phyloP scores from a whole-genome alignment of 2,113 vertebrate species.

The Gallinago undulata region DNA sequence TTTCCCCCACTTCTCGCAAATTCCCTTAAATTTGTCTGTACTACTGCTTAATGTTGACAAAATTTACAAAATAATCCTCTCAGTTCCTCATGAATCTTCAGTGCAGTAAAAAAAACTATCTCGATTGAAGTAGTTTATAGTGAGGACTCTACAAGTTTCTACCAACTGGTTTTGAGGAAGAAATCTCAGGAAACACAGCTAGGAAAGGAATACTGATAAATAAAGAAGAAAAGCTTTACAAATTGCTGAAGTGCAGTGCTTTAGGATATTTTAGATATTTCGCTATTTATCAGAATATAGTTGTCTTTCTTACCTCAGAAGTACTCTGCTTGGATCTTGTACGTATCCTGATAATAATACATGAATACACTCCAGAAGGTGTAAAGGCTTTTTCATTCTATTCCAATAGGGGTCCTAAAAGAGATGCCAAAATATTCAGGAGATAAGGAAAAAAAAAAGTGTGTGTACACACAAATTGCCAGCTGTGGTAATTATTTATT shows the following conservation, averaged over 20 bases:
- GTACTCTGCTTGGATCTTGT: slow-evolving; percentile 87
- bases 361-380: slow-evolving; percentile 93
- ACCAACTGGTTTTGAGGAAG: not conserved
- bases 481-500: not conserved
- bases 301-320: slow-evolving; percentile 80
- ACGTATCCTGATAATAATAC: slow-evolving; percentile 89
- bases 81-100: not conserved
- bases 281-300: not conserved
- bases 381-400: slow-evolving; percentile 90
- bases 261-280: not conserved
- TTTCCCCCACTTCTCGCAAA: not conserved
- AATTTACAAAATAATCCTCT: not conserved
- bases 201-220: not conserved
- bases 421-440: not conserved
- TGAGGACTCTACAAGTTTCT: not conserved
- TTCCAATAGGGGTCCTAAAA: slow-evolving; percentile 93
- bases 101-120: not conserved
- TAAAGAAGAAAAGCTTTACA: not conserved
- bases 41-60: not conserved
- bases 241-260: not conserved
- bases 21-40: not conserved
- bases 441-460: not conserved
- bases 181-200: not conserved
- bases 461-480: not conserved
- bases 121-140: not conserved